Base-by-base conservation (phyloP, 2,113 vertebrate species). In the Lontra canadensis region DNA sequence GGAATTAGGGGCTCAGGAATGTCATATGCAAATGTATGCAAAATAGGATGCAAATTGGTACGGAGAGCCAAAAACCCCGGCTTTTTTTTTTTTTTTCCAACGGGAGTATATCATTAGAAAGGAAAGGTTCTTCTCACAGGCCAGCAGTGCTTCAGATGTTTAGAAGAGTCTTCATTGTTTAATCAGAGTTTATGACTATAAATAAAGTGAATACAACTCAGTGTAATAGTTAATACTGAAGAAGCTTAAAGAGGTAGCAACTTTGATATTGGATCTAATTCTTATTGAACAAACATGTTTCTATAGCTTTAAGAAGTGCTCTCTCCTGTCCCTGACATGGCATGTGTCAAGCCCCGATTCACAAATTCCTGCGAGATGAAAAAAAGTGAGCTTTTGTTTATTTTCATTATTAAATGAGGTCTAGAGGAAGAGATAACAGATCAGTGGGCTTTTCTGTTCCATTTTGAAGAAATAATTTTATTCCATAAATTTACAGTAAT, bases 391-490 rank as follows among this genome's bases (percentile, higher is more conserved):
- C n/a, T 95, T 95, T 63, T 59, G 3, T 44, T 91, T 94, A 71
- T 93, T 97, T 96, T 85, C 36, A 73, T 97, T 97, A 98, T 94
- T 96, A 98, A 98, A 97, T 65, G 61, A 98, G 78, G 44, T 88
- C 87, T 39, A 97, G 83, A 65, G 21, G 98, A 98, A 98, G 94
- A 97, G 85, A 86, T 29, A 39, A 36, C 81, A 96, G 83, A 97
- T 94, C 90, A 96, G 81, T 39, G 90, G 44, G n/a, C 69, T 93
- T 96, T 96, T 59, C n/a, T 86, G 14, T 94, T 98, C 98, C 98
- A 98, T 99, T 98, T 98, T 98, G 88, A 98, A 96, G 82, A 98
- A 99, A 99, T 98, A 74, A 98, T 99, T 99, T 98, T 97, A 99
- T 98, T 98, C 98, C 97, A 98, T 98, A 92, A 98, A 98, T 93